Evolutionary conservation across 2,113 vertebrate genomes (phyloP).

Genomic region (Pterocles orientalis): DNA sequence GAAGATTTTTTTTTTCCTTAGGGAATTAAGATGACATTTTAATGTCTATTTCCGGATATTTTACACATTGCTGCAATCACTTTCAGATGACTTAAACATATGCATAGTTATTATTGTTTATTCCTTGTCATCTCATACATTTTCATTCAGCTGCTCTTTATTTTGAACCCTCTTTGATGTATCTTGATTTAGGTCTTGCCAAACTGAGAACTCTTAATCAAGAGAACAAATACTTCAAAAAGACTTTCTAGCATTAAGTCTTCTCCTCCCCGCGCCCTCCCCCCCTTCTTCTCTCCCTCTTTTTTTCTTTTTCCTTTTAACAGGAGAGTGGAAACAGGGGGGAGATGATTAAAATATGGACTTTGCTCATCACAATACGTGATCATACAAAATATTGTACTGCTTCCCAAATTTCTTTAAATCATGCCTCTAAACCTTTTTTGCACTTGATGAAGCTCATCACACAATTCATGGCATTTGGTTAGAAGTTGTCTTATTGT

Average conservation of each 20-base stretch:
- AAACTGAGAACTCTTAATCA: conserved; percentile 67
- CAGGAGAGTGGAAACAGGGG: not conserved
- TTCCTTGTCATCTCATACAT: conserved; percentile 64
- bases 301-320: not conserved
- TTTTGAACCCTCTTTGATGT: conserved; percentile 71
- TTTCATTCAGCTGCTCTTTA: conserved; percentile 71
- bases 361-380: not conserved
- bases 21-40: conserved; percentile 31
- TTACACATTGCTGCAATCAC: conserved; percentile 65
- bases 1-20: not conserved
- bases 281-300: not conserved
- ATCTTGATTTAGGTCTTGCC: conserved; percentile 72
- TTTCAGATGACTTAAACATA: conserved; percentile 70
- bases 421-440: not conserved
- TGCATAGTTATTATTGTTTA: conserved; percentile 69
- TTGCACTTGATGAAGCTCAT: not conserved
- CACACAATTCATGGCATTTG: not conserved
- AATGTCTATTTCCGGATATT: conserved; percentile 57
- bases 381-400: not conserved
- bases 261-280: not conserved
- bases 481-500: not conserved
- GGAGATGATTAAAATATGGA: not conserved
- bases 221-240: conserved; percentile 67
- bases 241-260: conserved; percentile 27
- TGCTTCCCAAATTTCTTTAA: not conserved